Evolutionary conservation across 2,888 invertebrate species (phyloP), one percentile per base, ranked within the genome.

Genomic region (Mesochorus sp.): DNA sequence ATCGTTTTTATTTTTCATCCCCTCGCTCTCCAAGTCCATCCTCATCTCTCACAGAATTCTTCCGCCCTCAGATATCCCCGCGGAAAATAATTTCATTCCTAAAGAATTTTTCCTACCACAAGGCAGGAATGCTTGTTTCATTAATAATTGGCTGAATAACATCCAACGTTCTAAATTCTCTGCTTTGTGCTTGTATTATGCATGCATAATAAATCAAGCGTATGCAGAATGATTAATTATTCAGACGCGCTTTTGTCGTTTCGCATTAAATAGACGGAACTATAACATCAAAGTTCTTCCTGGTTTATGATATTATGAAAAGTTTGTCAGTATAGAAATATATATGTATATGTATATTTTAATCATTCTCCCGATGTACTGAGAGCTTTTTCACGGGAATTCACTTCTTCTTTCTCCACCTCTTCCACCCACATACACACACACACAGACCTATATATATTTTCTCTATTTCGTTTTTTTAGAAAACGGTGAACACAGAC

Each of bases 51-150:
- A 47, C 17, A 62, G 47, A 62, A 62, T 62, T 44, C 31, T 28
- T 17, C n/a, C n/a, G 14, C n/a, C 19, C 0, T 4, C 31, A 19
- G n/a, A n/a, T n/a, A n/a, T n/a, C n/a, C n/a, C n/a, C n/a, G n/a
- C n/a, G n/a, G n/a, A n/a, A n/a, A 28, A 44, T 8, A 42, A 28
- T 42, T 61, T 2, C 10, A 14, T 17, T 42, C 17, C 0, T 4
- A 12, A 10, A 62, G 44, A 44, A 44, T 47, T 62, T 44, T 31
- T 31, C n/a, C n/a, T 10, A n/a, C 6, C 24, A 42, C 21, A 39
- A 34, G 61, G 37, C 12, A 49, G 55, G 51, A 62, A 67, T 28
- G 49, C 49, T 76, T 37, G 72, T 79, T 66, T 67, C 39, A 49
- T 62, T 39, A 3, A 51, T 4, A 71, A 61, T 59, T 59, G 14